Base-by-base conservation (phyloP, 2,113 vertebrate genomes). In the Passer montanus region DNA sequence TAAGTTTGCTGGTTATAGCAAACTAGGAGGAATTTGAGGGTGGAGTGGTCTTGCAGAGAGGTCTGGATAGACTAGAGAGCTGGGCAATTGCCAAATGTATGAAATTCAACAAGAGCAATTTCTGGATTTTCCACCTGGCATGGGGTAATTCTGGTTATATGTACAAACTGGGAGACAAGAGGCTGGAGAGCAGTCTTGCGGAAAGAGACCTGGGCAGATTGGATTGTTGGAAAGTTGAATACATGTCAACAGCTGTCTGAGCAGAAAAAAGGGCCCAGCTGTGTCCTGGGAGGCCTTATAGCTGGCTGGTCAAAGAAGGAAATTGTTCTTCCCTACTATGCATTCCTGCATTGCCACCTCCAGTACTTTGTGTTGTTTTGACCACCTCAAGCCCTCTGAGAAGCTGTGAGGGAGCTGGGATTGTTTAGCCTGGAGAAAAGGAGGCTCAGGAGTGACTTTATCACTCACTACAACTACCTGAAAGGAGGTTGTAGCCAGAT, bases 81-180 rank as follows among this genome's bases (percentile, higher is more conserved):
- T 63, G 26, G 8, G 3, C 3, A 41, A 21, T 58, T 1, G 0
- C 7, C 6, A 53, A 7, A 15, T 6, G 1, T 16, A 28, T 33
- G 15, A 67, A 83, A 49, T 41, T 55, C 35, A 46, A 18, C 10
- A 46, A n/a, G 4, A 67, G 4, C 7, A 72, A 91, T 24, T 11
- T 11, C 21, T 5, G 5, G 10, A 37, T 73, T 72, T 22, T 46
- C 6, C 13, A 31, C 1, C 33, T 63, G 12, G 24, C 8, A 11
- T 3, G 9, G 10, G 2, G 5, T 27, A 80, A 62, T 56, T 35
- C 26, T 60, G 11, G 4, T 59, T 50, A 20, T 47, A 35, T 0
- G 0, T 74, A 35, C 13, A 52, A 49, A 70, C 1, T 33, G 8
- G 7, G 16, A 11, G 16, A 58, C 2, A 4, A 41, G 30, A 44